A percentile compares a stretch with the other conserved stretches of the same genome.
These are phyloP conservation scores for Myotis pilosus DNA, from an alignment of 2,797 vertebrate genomes.

Conservation along the genomic window DNA sequence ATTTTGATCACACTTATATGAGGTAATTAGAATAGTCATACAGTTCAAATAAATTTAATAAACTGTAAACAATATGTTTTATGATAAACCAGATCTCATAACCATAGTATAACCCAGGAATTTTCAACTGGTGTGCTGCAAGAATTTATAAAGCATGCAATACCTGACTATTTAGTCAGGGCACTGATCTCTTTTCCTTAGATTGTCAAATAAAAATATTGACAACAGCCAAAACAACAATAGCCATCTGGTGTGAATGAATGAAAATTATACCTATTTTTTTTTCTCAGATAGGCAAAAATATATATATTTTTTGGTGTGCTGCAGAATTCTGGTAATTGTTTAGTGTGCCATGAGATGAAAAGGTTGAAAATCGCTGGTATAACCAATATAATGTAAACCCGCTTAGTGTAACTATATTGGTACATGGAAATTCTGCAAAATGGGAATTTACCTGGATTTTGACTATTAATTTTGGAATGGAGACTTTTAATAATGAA, in stretches of 20 bases:
- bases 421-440: background rate
- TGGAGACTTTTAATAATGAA: background rate
- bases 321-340: background rate
- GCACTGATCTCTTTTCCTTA: background rate
- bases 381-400: background rate
- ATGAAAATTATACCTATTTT: background rate
- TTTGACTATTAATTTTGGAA: constrained; percentile 14
- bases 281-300: background rate
- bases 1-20: background rate
- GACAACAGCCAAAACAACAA: background rate
- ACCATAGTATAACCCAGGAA: background rate
- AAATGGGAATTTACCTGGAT: background rate
- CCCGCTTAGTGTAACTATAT: background rate
- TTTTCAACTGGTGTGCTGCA: background rate
- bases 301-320: background rate
- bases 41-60: background rate
- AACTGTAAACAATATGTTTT: background rate
- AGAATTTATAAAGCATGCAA: background rate
- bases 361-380: background rate
- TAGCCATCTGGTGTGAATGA: background rate
- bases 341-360: background rate
- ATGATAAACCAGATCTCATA: background rate
- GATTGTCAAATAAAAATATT: background rate
- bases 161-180: background rate
- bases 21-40: background rate